Percentiles rank a stretch among this genome's conserved stretches.
Evolutionary conservation across 1,140 invertebrate genomes (phyloP).

Genomic region (Platyscapa corneri): DNA sequence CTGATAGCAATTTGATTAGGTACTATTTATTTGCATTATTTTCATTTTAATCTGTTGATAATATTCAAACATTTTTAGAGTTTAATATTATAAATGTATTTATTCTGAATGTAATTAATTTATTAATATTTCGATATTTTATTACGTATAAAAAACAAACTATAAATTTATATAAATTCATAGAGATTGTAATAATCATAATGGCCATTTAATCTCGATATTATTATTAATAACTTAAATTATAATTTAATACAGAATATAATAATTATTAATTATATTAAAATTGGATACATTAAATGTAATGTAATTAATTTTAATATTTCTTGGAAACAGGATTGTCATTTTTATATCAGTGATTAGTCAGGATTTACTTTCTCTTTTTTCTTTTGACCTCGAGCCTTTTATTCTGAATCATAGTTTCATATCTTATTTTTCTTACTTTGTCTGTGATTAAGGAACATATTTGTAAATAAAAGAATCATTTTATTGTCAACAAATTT

Average conservation of each 20-base stretch:
- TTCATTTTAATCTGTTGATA: not conserved
- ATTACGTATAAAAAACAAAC: no score
- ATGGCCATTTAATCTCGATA: no score
- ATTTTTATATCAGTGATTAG: constrained; percentile 29
- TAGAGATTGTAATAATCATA: no score
- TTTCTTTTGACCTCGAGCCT: constrained; percentile 16
- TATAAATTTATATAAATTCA: no score
- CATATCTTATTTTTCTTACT: constrained; percentile 26
- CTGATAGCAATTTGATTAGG: not conserved
- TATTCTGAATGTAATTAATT: not conserved
- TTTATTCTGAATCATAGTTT: constrained; percentile 35
- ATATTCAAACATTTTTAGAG: not conserved
- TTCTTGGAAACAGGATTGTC: constrained; percentile 16
- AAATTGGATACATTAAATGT: not conserved
- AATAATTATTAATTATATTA: not conserved
- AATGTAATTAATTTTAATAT: not conserved
- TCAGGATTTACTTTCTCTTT: constrained; percentile 36
- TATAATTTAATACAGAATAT: not conserved
- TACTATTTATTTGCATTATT: constrained; percentile 5
- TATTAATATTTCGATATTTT: not conserved
- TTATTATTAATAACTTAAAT: no score
- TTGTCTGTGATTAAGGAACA: not conserved
- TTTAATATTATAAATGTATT: not conserved
- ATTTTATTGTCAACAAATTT: constrained; percentile 1
- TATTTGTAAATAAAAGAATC: not conserved